Evolutionary conservation across 2,797 vertebrate genomes (phyloP).

Genomic region (Melanotaenia boesemani): DNA sequence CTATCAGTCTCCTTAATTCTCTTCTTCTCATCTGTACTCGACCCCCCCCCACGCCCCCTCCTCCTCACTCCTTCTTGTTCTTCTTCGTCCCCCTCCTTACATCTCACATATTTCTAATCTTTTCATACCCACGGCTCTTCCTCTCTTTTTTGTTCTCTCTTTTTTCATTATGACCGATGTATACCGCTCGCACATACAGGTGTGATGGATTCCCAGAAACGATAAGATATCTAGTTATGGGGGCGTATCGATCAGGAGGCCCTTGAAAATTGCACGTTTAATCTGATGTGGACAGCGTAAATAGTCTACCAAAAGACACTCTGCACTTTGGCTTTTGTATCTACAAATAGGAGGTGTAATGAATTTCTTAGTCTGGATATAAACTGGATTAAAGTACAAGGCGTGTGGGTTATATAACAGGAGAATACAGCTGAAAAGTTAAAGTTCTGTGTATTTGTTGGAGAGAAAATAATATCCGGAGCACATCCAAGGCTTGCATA

Average conservation of each 20-base stretch:
- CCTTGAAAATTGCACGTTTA: slow-evolving; percentile 61
- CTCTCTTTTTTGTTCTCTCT: slow-evolving; percentile 2
- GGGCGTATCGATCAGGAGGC: slow-evolving; percentile 53
- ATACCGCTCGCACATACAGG: slow-evolving; percentile 45
- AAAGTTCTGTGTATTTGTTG: neutral
- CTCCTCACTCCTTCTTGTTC: slow-evolving; percentile 34
- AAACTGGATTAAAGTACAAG: slow-evolving; percentile 33
- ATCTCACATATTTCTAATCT: slow-evolving; percentile 67
- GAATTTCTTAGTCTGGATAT: slow-evolving; percentile 42
- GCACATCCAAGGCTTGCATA: slow-evolving; percentile 9
- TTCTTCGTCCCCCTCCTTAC: slow-evolving; percentile 35
- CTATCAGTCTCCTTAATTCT: slow-evolving; percentile 78
- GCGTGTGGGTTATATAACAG: neutral
- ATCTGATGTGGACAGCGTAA: slow-evolving; percentile 45
- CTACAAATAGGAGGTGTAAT: slow-evolving; percentile 35
- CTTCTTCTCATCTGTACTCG: slow-evolving; percentile 61
- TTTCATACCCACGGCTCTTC: slow-evolving; percentile 54
- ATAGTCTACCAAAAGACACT: slow-evolving; percentile 50
- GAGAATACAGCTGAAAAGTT: neutral
- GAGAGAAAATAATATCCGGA: slow-evolving; percentile 9
- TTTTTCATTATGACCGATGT: slow-evolving; percentile 55
- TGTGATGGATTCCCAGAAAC: slow-evolving; percentile 66
- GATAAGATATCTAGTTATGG: slow-evolving; percentile 66
- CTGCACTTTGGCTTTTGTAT: slow-evolving; percentile 46
- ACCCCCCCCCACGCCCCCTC: slow-evolving; percentile 27